A percentile compares a stretch with the other conserved stretches of the same genome.
phyloP scores from a whole-genome alignment of 2,113 vertebrate species.

The Rhinichthys klamathensis region DNA sequence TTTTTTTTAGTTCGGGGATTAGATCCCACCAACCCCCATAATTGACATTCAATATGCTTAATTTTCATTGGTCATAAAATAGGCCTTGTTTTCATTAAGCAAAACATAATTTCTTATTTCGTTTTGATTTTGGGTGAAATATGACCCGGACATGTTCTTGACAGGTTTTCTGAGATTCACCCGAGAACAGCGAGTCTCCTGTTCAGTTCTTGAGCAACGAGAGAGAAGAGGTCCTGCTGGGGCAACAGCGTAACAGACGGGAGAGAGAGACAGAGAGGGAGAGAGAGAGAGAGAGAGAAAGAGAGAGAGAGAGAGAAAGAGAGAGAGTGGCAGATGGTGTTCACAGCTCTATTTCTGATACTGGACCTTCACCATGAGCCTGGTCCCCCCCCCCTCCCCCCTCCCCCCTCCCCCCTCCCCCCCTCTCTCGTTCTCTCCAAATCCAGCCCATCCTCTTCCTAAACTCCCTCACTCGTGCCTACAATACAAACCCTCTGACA shows the following conservation, averaged over 20 bases:
- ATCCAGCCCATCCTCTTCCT: conserved; percentile 47
- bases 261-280: conserved; percentile 16
- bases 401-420: not conserved
- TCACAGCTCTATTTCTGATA: conserved; percentile 86
- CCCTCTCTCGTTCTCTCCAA: conserved; percentile 40
- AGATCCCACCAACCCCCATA: not conserved
- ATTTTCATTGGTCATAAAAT: not conserved
- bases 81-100: not conserved
- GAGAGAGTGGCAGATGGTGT: conserved; percentile 79
- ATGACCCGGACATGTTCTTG: not conserved
- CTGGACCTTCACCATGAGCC: conserved; percentile 80
- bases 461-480: conserved; percentile 40
- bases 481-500: conserved; percentile 9
- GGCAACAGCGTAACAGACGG: conserved; percentile 56
- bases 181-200: conserved; percentile 28
- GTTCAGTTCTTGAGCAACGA: conserved; percentile 33
- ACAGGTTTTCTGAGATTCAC: not conserved
- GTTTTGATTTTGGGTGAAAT: not conserved
- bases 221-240: conserved; percentile 49
- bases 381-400: conserved; percentile 51
- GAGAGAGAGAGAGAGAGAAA: conserved; percentile 29
- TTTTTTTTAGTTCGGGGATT: not conserved
- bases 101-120: not conserved
- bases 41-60: not conserved
- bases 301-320: conserved; percentile 35